Evolutionary conservation across 2,797 vertebrate genomes (phyloP).

Genomic region (Choloepus didactylus): DNA sequence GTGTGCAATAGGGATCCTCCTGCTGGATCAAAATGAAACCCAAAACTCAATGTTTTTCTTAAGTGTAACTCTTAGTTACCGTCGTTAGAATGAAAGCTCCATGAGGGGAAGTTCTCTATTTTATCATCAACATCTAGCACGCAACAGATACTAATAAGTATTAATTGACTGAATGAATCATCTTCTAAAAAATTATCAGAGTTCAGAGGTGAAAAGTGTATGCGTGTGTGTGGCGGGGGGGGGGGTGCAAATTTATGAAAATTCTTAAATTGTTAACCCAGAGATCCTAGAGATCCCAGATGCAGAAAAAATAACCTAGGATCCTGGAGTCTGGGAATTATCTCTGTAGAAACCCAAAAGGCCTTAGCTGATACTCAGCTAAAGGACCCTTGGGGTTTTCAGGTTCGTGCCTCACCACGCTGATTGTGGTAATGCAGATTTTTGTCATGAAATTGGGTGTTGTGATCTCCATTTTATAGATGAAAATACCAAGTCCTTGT

Average conservation of each 20-base stretch:
- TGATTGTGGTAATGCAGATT: neutral
- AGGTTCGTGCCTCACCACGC: neutral
- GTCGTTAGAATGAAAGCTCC: neutral
- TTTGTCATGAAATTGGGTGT: slow-evolving; percentile 34
- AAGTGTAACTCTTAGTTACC: neutral
- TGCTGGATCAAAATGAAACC: neutral
- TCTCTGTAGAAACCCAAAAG: neutral
- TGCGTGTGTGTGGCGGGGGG: neutral
- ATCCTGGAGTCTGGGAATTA: neutral
- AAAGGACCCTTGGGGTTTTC: neutral
- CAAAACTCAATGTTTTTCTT: neutral
- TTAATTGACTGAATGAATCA: neutral
- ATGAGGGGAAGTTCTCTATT: neutral
- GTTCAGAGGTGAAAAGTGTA: neutral
- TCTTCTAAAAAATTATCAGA: neutral
- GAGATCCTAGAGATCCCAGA: neutral
- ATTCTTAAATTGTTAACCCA: slow-evolving; percentile 16
- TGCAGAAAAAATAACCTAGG: neutral
- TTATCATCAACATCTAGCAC: neutral
- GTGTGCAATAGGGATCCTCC: neutral
- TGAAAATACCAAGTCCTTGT: neutral
- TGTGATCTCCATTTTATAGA: neutral
- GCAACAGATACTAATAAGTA: neutral
- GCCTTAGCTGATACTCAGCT: neutral
- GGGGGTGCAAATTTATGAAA: neutral